Conservation (phyloP, 2,113 vertebrate species). For the Falcunculus frontatus region DNA sequence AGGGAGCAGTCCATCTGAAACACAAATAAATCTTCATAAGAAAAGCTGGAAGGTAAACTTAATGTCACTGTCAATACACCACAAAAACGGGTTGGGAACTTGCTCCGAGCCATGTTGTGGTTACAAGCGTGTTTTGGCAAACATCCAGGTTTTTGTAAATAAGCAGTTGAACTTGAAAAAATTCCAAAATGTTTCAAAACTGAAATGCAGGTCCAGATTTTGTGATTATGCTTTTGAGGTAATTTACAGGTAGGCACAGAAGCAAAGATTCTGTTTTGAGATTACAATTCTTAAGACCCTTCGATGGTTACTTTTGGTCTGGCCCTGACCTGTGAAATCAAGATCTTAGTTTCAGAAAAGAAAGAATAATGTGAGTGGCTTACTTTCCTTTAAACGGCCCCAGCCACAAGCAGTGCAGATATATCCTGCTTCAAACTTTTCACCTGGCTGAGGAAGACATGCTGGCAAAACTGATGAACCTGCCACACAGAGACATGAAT, state of each 20-base stretch:
- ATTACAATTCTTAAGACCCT: background rate
- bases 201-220: background rate
- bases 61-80: background rate
- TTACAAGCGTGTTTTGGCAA: background rate
- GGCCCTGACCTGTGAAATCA: background rate
- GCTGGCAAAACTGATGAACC: slow-evolving; percentile 75
- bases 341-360: background rate
- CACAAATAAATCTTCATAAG: background rate
- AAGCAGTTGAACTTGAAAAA: background rate
- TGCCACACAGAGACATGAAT: slow-evolving; percentile 6
- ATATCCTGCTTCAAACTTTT: slow-evolving; percentile 71
- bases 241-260: background rate
- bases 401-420: slow-evolving; percentile 82
- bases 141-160: background rate
- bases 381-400: slow-evolving; percentile 81
- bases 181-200: background rate
- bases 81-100: background rate
- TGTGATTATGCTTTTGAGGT: background rate
- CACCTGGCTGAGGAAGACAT: slow-evolving; percentile 80
- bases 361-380: background rate
- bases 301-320: background rate
- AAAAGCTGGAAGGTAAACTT: background rate
- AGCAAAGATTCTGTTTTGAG: background rate
- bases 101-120: background rate
- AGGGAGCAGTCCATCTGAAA: slow-evolving; percentile 76